Percentiles rank a stretch among this genome's conserved stretches.
Evolutionary conservation across 1,140 invertebrate genomes (phyloP).

Genomic region (Drosophila kurseongensis): DNA sequence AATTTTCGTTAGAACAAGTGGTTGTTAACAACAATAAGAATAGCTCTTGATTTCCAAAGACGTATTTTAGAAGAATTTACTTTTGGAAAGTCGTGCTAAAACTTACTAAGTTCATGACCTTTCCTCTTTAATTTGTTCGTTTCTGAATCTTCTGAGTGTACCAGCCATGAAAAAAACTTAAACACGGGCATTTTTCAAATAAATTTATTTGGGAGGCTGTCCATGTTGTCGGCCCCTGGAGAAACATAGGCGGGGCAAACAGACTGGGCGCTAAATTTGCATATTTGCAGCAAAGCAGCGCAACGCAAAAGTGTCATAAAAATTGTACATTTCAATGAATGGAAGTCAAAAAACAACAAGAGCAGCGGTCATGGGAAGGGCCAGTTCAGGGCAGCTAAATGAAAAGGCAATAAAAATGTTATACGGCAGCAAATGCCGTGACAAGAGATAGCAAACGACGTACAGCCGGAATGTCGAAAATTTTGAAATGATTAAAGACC

Average conservation of each 20-base stretch:
- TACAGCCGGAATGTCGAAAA: constrained; percentile 11
- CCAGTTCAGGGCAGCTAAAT: constrained; percentile 32
- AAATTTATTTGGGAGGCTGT: constrained; percentile 66
- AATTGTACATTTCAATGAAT: constrained; percentile 62
- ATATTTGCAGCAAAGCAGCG: constrained; percentile 64
- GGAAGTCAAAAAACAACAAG: constrained; percentile 66
- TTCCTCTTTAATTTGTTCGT: neutral
- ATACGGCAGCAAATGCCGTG: constrained; percentile 53
- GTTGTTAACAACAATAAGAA: no score
- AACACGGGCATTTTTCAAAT: constrained; percentile 72
- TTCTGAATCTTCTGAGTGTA: neutral
- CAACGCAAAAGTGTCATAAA: constrained; percentile 69
- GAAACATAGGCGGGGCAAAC: constrained; percentile 3
- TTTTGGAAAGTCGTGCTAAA: no score
- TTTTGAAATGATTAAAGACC: constrained; percentile 28
- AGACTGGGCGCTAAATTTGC: constrained; percentile 51
- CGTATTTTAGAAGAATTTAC: no score
- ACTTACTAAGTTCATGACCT: neutral
- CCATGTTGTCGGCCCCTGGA: constrained; percentile 15
- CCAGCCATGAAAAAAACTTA: constrained; percentile 31
- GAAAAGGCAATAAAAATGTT: constrained; percentile 76
- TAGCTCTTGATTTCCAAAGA: no score
- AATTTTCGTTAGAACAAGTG: no score
- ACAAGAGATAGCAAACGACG: constrained; percentile 16
- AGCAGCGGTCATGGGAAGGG: neutral